A percentile compares a stretch with the other conserved stretches of the same genome.
phyloP scores from a whole-genome alignment of 2,797 vertebrate species.

The Rhinichthys osculus region DNA sequence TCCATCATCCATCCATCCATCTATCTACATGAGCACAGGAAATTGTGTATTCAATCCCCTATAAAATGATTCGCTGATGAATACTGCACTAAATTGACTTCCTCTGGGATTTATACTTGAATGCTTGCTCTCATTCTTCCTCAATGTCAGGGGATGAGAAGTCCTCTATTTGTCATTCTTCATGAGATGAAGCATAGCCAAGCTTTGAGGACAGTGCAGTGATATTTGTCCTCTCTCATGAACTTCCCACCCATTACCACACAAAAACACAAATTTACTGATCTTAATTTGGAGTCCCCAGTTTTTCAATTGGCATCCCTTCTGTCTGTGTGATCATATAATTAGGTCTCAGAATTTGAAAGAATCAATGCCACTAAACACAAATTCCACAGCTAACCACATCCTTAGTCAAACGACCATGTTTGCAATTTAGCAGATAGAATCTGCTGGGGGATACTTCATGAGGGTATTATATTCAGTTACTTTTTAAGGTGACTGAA shows the following conservation, averaged over 20 bases:
- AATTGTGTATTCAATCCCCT: conserved; percentile 29
- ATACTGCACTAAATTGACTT: conserved; percentile 36
- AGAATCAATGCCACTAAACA: conserved; percentile 14
- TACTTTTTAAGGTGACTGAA: neutral
- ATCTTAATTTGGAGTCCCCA: neutral
- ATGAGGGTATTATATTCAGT: conserved; percentile 9
- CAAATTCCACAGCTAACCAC: conserved; percentile 19
- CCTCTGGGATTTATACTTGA: conserved; percentile 37
- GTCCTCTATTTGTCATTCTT: conserved; percentile 67
- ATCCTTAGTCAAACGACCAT: conserved; percentile 13
- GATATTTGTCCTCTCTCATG: conserved; percentile 46
- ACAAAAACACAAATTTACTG: conserved; percentile 29
- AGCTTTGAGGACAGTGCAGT: conserved; percentile 47
- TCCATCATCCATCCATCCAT: neutral
- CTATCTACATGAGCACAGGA: neutral
- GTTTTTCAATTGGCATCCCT: neutral
- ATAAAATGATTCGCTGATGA: conserved; percentile 31
- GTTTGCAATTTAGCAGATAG: neutral
- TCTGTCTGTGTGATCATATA: conserved; percentile 1
- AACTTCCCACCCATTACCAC: neutral
- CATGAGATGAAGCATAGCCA: conserved; percentile 53
- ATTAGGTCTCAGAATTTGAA: conserved; percentile 9
- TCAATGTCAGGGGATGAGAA: conserved; percentile 51
- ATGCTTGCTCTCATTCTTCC: conserved; percentile 47
- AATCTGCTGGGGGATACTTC: conserved; percentile 2